Percentiles rank a stretch among this genome's conserved stretches.
Conservation (phyloP, 2,797 vertebrate species). For the Remorina albescens region DNA sequence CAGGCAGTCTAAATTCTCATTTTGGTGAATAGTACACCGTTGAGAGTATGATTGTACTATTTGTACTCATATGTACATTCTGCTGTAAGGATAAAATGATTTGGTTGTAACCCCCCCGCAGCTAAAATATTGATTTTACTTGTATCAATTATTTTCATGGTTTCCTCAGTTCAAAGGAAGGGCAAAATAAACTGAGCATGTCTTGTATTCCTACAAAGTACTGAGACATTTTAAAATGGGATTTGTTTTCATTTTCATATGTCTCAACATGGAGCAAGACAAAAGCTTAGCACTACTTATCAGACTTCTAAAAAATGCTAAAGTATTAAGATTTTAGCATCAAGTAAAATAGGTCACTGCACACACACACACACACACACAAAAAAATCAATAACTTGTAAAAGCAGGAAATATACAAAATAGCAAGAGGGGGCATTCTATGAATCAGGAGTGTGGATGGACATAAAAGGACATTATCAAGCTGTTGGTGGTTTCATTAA, state of each 20-base stretch:
- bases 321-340: neutral
- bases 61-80: constrained; percentile 36
- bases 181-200: constrained; percentile 2
- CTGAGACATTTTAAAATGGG: neutral
- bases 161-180: neutral
- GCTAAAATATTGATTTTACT: constrained; percentile 9
- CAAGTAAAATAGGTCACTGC: neutral
- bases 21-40: constrained; percentile 45
- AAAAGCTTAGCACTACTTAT: neutral
- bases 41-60: constrained; percentile 52
- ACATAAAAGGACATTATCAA: neutral
- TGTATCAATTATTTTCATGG: neutral
- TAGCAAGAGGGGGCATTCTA: neutral
- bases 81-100: constrained; percentile 36
- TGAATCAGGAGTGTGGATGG: neutral
- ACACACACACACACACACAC: neutral
- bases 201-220: neutral
- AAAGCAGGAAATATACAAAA: neutral
- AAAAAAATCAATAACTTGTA: neutral
- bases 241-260: neutral
- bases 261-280: neutral
- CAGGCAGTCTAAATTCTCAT: constrained; percentile 60
- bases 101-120: constrained; percentile 11
- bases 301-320: neutral
- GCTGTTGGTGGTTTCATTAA: neutral